A percentile compares a stretch with the other conserved stretches of the same genome.
Conservation (phyloP, 1,140 invertebrate species). For the Bombus fervidus region DNA sequence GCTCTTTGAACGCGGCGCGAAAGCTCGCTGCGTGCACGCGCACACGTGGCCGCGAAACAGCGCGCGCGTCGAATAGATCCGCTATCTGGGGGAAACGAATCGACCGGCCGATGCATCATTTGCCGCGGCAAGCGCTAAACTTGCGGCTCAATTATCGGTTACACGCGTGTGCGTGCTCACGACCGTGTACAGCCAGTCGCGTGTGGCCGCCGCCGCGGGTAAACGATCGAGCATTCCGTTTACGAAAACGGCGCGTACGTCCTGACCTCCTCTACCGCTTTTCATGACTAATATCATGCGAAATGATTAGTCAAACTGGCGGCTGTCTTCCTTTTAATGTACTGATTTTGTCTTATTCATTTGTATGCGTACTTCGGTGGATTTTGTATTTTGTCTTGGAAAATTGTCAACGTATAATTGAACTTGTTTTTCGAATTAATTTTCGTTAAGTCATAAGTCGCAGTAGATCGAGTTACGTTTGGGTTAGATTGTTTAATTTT, state of each 20-base stretch:
- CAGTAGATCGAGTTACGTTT: background rate
- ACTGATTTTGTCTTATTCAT: no score
- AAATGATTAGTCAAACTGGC: background rate
- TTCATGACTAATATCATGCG: slow-evolving; percentile 18
- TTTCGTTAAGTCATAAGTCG: background rate
- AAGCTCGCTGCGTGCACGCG: slow-evolving; percentile 44
- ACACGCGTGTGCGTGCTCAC: slow-evolving; percentile 6
- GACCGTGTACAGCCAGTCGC: background rate
- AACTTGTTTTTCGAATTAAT: background rate
- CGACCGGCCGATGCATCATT: slow-evolving; percentile 73
- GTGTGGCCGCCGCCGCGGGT: background rate
- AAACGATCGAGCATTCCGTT: slow-evolving; percentile 22
- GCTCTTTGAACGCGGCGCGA: slow-evolving; percentile 25
- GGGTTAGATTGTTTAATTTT: background rate
- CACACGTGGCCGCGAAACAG: slow-evolving; percentile 9
- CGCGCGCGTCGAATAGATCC: slow-evolving; percentile 69
- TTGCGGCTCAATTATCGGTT: slow-evolving; percentile 74
- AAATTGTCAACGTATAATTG: no score
- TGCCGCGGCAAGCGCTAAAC: slow-evolving; percentile 64
- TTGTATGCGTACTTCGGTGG: no score
- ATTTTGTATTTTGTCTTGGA: no score
- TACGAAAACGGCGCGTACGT: slow-evolving; percentile 18
- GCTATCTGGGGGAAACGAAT: slow-evolving; percentile 74
- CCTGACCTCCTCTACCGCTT: background rate
- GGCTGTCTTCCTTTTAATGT: background rate